A percentile compares a stretch with the other conserved stretches of the same genome.
Conservation (phyloP, 1,140 invertebrate species). For the Cotesia vestalis region DNA sequence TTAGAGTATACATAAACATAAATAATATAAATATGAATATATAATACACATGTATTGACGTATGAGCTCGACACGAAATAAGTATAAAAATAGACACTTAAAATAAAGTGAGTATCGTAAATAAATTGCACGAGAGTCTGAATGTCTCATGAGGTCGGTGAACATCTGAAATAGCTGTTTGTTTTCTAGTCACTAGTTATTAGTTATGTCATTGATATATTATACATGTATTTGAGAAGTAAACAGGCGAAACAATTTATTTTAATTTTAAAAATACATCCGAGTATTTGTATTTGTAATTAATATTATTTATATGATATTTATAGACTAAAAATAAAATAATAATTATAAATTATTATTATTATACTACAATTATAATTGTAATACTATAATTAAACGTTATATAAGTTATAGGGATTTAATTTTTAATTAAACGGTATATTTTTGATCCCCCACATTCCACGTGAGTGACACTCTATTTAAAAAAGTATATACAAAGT, state of each 20-base stretch:
- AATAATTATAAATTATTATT: background rate
- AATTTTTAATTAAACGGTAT: too few species aligned
- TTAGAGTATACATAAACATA: background rate
- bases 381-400: too few species aligned
- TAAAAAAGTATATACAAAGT: too few species aligned
- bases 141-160: constrained; percentile 23
- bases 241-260: background rate
- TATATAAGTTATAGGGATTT: too few species aligned
- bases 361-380: background rate
- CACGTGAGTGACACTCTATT: too few species aligned
- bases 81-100: background rate
- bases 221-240: constrained; percentile 41
- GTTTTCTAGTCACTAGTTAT: constrained; percentile 61
- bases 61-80: background rate
- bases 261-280: background rate
- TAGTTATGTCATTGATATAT: constrained; percentile 41
- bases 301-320: too few species aligned
- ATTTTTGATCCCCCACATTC: too few species aligned
- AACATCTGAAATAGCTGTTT: constrained; percentile 46
- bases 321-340: background rate
- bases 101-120: constrained; percentile 20
- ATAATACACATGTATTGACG: too few species aligned
- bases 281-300: too few species aligned
- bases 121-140: background rate
- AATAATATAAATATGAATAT: constrained; percentile 8